Conservation (phyloP, 2,113 vertebrate genomes). For the Lipophrys pholis region DNA sequence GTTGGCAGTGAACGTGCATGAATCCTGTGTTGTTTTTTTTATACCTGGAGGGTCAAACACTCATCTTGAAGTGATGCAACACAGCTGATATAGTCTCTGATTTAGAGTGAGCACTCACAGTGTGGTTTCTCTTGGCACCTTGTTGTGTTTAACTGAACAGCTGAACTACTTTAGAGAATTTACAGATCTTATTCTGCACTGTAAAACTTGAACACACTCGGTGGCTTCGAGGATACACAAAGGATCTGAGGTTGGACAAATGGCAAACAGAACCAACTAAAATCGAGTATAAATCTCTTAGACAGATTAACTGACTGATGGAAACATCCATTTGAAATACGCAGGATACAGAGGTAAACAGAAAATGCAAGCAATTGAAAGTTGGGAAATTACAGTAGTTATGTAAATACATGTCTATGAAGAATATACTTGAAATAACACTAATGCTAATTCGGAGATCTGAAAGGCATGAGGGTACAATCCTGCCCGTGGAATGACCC, state of each 20-base stretch:
- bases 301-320: background rate
- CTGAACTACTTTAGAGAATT: slow-evolving; percentile 13
- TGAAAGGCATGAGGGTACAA: too few species aligned
- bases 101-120: slow-evolving; percentile 20
- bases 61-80: slow-evolving; percentile 19
- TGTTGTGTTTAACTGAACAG: slow-evolving; percentile 18
- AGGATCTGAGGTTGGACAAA: background rate
- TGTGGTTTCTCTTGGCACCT: slow-evolving; percentile 16
- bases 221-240: background rate
- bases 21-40: slow-evolving; percentile 14
- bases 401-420: too few species aligned
- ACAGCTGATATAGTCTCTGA: background rate
- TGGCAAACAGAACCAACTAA: background rate
- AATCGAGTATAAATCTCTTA: background rate
- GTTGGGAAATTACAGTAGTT: too few species aligned
- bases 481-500: too few species aligned
- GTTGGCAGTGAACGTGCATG: slow-evolving; percentile 53
- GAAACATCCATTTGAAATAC: too few species aligned
- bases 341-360: too few species aligned
- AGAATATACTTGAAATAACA: too few species aligned
- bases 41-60: background rate
- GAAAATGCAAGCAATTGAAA: too few species aligned
- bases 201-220: slow-evolving; percentile 1
- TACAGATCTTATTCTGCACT: background rate
- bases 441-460: too few species aligned